A percentile compares a stretch with the other conserved stretches of the same genome.
These are phyloP conservation scores for Andrena bicolor DNA, from an alignment of 2,888 invertebrate genomes.

Conservation along the genomic window DNA sequence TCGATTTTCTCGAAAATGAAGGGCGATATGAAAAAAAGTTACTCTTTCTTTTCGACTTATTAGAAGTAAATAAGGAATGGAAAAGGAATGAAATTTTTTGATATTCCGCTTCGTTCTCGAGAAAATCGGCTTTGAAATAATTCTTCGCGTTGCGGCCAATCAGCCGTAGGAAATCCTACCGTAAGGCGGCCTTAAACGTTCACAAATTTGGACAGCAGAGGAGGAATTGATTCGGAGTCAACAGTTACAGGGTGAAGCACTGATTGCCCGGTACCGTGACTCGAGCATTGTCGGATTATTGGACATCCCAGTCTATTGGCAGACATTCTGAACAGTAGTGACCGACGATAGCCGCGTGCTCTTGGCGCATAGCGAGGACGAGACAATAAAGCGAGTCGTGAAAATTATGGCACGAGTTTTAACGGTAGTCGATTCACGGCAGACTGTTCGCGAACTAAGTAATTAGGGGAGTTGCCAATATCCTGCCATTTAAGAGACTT, in stretches of 20 bases:
- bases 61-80: too few relatives aligned
- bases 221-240: neutral
- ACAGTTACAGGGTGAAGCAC: conserved; percentile 3
- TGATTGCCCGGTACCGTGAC: conserved; percentile 17
- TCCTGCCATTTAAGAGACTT: too few relatives aligned
- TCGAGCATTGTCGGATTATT: conserved; percentile 18
- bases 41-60: too few relatives aligned
- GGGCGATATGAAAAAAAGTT: too few relatives aligned
- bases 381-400: conserved; percentile 4
- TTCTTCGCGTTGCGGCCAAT: too few relatives aligned
- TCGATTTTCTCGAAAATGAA: too few relatives aligned
- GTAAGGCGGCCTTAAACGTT: neutral
- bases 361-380: conserved; percentile 13
- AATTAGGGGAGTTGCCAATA: too few relatives aligned
- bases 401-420: conserved; percentile 3
- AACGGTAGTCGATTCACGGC: neutral
- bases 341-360: conserved; percentile 12
- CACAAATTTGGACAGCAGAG: neutral
- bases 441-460: too few relatives aligned
- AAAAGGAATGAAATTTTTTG: too few relatives aligned
- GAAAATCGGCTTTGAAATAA: too few relatives aligned
- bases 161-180: too few relatives aligned
- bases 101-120: too few relatives aligned
- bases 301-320: conserved; percentile 11
- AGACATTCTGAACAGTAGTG: conserved; percentile 15